phyloP scores from a whole-genome alignment of 2,113 vertebrate species.

The Polyodon spathula region DNA sequence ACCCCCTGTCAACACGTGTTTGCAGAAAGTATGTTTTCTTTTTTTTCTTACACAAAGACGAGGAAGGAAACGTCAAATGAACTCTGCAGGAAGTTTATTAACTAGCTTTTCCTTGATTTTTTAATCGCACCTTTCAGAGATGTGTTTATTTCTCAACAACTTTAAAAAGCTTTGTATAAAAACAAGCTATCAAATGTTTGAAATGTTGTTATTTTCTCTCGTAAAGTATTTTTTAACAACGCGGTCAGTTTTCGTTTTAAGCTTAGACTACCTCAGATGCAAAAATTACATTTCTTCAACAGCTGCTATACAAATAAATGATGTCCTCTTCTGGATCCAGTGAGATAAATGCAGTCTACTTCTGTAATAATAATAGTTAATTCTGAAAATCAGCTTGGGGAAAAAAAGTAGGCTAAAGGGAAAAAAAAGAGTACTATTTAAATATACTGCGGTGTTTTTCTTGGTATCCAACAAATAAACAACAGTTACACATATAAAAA shows the following conservation, averaged over 20 bases:
- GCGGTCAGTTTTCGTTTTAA: no score
- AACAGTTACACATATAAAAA: neutral
- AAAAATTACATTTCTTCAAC: no score
- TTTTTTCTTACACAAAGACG: no score
- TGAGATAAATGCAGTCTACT: no score
- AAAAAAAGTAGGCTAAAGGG: no score
- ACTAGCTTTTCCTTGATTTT: slow-evolving; percentile 21
- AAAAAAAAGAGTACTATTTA: neutral
- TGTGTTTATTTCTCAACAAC: slow-evolving; percentile 13
- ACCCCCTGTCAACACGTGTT: slow-evolving; percentile 7
- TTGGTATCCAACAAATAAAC: neutral
- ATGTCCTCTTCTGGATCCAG: no score
- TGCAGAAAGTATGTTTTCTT: neutral
- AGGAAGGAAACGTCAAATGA: slow-evolving; percentile 35
- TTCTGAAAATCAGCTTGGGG: no score
- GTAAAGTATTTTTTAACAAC: no score
- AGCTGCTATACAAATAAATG: no score
- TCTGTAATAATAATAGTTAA: no score
- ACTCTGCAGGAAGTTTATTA: slow-evolving; percentile 22
- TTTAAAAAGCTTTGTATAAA: slow-evolving; percentile 10
- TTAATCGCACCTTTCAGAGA: slow-evolving; percentile 12
- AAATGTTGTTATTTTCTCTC: neutral
- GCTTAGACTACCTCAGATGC: no score
- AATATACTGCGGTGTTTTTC: neutral
- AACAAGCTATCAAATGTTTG: slow-evolving; percentile 7